Conservation (phyloP, 1,140 invertebrate genomes). For the Meteorus sp. region DNA sequence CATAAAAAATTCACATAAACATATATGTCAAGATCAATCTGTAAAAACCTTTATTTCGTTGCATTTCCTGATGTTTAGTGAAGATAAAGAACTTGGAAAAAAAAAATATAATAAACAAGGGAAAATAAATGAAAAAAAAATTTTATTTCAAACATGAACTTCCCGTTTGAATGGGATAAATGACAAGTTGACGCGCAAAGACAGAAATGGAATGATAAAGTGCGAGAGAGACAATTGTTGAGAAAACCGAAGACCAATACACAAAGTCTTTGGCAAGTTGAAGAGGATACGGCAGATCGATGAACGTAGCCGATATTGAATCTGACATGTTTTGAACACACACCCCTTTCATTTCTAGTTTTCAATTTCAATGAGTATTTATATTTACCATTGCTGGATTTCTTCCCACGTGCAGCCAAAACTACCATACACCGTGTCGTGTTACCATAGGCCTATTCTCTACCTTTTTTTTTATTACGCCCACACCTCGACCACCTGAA, state of each 20-base stretch:
- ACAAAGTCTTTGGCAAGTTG: not conserved
- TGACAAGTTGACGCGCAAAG: conserved; percentile 3
- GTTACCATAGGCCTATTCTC: no score
- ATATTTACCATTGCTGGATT: conserved; percentile 43
- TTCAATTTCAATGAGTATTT: conserved; percentile 55
- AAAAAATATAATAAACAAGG: no score
- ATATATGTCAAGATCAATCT: no score
- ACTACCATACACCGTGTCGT: conserved; percentile 48
- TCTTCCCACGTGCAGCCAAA: conserved; percentile 56
- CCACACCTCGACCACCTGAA: conserved; percentile 41
- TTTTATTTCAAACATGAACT: conserved; percentile 8
- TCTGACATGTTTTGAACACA: conserved; percentile 60
- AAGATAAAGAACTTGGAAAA: not conserved
- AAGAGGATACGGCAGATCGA: conserved; percentile 42
- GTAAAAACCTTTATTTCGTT: no score
- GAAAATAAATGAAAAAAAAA: not conserved
- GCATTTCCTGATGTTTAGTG: conserved; percentile 12
- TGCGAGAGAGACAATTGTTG: no score
- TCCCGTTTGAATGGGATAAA: conserved; percentile 15
- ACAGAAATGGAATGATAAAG: not conserved
- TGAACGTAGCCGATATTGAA: conserved; percentile 53
- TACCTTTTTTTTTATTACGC: conserved; percentile 39
- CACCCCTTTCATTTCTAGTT: conserved; percentile 51
- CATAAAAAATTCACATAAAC: no score
- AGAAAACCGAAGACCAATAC: conserved; percentile 10